These are phyloP conservation scores for Halictus ligatus DNA, from an alignment of 2,888 invertebrate species.

Conservation along the genomic window DNA sequence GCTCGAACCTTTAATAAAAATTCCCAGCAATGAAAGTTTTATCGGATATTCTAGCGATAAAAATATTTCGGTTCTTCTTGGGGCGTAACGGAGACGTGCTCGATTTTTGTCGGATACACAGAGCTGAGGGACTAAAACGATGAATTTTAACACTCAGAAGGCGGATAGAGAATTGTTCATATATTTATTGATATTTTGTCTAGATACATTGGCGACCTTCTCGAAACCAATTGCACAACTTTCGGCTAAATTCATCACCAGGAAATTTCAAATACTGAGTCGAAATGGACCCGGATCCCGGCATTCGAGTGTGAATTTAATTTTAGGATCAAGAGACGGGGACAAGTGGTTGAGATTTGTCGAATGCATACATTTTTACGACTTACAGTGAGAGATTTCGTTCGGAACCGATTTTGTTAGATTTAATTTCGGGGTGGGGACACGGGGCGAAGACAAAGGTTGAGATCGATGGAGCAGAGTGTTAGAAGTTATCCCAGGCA, in stretches of 20 bases:
- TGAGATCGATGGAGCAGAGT: constrained; percentile 23
- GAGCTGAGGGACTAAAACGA: neutral
- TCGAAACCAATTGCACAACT: no score
- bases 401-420: neutral
- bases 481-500: constrained; percentile 33
- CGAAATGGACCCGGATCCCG: neutral
- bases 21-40: neutral
- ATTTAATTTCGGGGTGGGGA: neutral
- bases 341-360: neutral
- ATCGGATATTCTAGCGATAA: neutral
- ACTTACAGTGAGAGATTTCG: neutral
- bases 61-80: neutral
- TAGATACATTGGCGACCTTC: no score
- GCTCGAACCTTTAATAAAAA: neutral
- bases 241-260: no score
- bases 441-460: neutral
- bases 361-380: neutral
- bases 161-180: no score
- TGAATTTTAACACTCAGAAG: neutral
- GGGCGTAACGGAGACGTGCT: neutral
- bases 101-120: neutral
- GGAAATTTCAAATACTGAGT: no score
- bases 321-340: neutral
- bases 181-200: no score
- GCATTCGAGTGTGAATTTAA: neutral